A percentile compares a stretch with the other conserved stretches of the same genome.
These are phyloP conservation scores for Prunella himalayana DNA, from an alignment of 2,113 vertebrate genomes.

Conservation along the genomic window DNA sequence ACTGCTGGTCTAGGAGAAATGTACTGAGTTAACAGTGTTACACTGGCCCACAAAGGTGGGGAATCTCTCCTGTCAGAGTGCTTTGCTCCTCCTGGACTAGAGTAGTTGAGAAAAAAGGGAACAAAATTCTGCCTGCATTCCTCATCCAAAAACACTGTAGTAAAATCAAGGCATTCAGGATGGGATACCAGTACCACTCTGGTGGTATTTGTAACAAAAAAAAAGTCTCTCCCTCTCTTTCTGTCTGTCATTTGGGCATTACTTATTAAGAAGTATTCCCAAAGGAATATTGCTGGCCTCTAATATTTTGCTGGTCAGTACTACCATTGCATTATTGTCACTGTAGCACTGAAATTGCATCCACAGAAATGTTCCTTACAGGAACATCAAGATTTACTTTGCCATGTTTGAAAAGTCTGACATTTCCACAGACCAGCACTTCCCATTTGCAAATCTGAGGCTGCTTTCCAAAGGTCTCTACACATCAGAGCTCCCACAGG, in stretches of 20 bases:
- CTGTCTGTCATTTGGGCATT: not conserved
- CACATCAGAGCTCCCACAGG: not conserved
- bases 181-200: not conserved
- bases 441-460: not conserved
- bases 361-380: not conserved
- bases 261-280: not conserved
- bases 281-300: not conserved
- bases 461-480: not conserved
- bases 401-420: constrained; percentile 11
- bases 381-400: not conserved
- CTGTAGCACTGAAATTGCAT: not conserved
- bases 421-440: not conserved
- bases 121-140: not conserved
- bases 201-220: not conserved
- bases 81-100: not conserved
- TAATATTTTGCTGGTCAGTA: not conserved
- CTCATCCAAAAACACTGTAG: not conserved
- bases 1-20: not conserved
- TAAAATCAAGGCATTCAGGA: not conserved
- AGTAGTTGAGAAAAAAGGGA: not conserved
- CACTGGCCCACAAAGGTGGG: not conserved
- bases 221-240: not conserved
- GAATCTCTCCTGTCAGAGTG: not conserved
- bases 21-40: not conserved
- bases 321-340: not conserved